These are phyloP conservation scores for Helicorthomorpha holstii DNA, from an alignment of 1,140 invertebrate species.

Conservation along the genomic window DNA sequence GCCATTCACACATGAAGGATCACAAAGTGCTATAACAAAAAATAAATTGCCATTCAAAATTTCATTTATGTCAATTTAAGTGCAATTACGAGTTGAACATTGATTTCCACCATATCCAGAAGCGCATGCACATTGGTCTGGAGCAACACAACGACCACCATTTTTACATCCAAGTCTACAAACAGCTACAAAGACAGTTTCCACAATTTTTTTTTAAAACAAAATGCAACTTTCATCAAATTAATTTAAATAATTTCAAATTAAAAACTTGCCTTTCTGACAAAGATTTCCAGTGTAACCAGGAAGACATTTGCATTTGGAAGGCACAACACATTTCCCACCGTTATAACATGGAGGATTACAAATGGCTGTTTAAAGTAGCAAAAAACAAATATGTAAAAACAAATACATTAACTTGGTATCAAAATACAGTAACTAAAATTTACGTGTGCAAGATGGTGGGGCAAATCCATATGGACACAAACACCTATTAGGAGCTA, in stretches of 20 bases:
- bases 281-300: neutral
- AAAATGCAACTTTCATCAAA: too few relatives aligned
- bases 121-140: neutral
- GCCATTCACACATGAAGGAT: neutral
- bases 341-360: neutral
- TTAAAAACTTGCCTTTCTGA: neutral
- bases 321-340: neutral
- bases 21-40: neutral
- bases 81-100: neutral
- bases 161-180: neutral
- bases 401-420: neutral
- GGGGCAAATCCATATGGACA: neutral
- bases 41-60: neutral
- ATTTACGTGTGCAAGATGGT: neutral
- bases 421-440: neutral
- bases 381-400: neutral
- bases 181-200: neutral
- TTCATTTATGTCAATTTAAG: neutral
- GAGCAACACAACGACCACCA: neutral
- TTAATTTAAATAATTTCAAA: too few relatives aligned
- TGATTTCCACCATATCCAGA: neutral
- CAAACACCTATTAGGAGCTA: neutral
- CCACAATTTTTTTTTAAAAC: too few relatives aligned
- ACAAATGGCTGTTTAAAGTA: neutral
- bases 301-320: neutral